Base-by-base conservation (phyloP, 2,888 invertebrate genomes). In the Embidobia sp. region DNA sequence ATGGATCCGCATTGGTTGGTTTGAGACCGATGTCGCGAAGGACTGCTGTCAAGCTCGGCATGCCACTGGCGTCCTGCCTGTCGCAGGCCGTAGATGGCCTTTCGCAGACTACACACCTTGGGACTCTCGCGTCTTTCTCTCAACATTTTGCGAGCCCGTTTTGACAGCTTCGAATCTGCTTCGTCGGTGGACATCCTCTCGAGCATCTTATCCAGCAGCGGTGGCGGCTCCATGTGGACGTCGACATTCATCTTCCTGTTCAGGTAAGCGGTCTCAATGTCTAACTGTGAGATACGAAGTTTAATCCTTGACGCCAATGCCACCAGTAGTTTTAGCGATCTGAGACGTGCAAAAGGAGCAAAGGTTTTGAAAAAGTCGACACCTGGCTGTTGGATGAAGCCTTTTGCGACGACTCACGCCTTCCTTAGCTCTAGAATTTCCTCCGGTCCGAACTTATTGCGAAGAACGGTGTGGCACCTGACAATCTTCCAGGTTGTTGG, bases 1-100 rank as follows among this genome's bases (percentile, higher is more conserved):
- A 69, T 1, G 57, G 59, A 57, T 69, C 51, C 0, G 49, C n/a
- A 7, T 10, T 8, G 3, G 66, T 73, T 0, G 73, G 51, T 0
- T 11, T 16, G 4, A 49, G 29, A 0, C 59, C 59, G 1, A 59
- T 15, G 1, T 5, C 3, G n/a, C 10, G 16, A 6, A 59, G 26
- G 5, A 2, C 7, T 3, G 6, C 10, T 6, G 6, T 33, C 13
- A 2, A 33, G 13, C 3, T 10, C 13, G n/a, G 2, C 2, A 11
- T 33, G 11, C 33, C 33, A 33, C 3, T n/a, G 33, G 22, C 37
- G 15, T 10, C 37, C 37, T 4, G 37, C 37, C 7, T 37, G 37
- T 1, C 16, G 37, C 15, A 37, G 15, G 3, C 37, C 16, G 15
- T 37, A 37, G 2, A 37, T 1, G 1, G 37, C 37, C 37, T 37